These are phyloP conservation scores for Synchiropus splendidus DNA, from an alignment of 2,113 vertebrate species.

Conservation along the genomic window DNA sequence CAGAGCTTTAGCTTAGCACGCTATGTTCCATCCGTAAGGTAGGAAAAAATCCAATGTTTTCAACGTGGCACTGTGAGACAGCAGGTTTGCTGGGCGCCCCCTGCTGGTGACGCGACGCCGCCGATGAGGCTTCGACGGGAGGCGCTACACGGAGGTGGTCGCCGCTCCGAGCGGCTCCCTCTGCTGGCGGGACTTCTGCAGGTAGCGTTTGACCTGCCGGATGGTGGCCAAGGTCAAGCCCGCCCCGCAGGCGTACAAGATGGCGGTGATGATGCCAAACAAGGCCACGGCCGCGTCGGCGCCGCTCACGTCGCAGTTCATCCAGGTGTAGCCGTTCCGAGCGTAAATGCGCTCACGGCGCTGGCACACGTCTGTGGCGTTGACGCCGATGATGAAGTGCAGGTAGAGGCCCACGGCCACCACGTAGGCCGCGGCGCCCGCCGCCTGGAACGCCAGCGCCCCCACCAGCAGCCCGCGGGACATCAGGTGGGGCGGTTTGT, in stretches of 20 bases:
- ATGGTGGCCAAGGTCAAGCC: conserved; percentile 61
- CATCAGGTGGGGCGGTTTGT: conserved; percentile 67
- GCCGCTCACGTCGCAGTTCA: conserved; percentile 74
- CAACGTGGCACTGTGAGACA: too few species aligned
- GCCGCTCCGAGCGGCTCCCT: conserved; percentile 23
- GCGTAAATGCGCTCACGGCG: conserved; percentile 69
- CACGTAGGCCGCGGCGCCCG: conserved; percentile 60
- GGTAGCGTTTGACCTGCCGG: conserved; percentile 36
- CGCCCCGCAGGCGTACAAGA: conserved; percentile 59
- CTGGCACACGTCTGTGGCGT: conserved; percentile 71
- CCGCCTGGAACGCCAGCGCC: conserved; percentile 66
- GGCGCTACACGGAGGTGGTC: conserved; percentile 38
- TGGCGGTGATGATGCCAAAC: conserved; percentile 64
- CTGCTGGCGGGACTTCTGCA: conserved; percentile 21
- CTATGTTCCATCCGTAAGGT: too few species aligned
- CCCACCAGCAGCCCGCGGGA: conserved; percentile 55
- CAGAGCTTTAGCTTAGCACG: too few species aligned
- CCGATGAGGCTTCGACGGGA: too few species aligned
- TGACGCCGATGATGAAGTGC: conserved; percentile 72
- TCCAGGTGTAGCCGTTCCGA: conserved; percentile 73
- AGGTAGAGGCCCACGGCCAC: conserved; percentile 76
- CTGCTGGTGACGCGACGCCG: conserved; percentile 12
- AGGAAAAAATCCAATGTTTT: too few species aligned
- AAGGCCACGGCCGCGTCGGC: conserved; percentile 70
- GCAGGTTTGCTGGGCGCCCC: too few species aligned